Percentiles rank a stretch among this genome's conserved stretches.
Evolutionary conservation across 1,140 invertebrate genomes (phyloP).

Genomic region (Drosophila insularis): DNA sequence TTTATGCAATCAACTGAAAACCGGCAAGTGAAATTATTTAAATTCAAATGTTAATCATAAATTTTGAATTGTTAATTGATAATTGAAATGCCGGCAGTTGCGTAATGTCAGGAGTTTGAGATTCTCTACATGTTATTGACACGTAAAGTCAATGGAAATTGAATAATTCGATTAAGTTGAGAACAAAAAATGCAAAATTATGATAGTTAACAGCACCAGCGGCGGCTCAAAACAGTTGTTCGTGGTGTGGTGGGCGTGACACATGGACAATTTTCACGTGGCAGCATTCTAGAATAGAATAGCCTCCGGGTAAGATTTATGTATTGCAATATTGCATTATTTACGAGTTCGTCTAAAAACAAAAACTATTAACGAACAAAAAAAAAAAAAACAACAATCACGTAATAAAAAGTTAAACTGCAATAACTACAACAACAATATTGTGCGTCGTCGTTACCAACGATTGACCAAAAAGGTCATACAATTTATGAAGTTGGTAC

Average conservation of each 20-base stretch:
- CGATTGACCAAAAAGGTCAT: conserved; percentile 71
- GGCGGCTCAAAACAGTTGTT: background rate
- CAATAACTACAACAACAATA: conserved; percentile 28
- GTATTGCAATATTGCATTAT: conserved; percentile 56
- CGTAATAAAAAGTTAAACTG: conserved; percentile 28
- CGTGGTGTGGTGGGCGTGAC: conserved; percentile 11
- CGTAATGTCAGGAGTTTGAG: conserved; percentile 39
- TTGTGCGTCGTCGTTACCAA: conserved; percentile 73
- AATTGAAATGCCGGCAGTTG: conserved; percentile 65
- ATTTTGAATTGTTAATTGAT: conserved; percentile 48
- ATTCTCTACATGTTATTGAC: conserved; percentile 56
- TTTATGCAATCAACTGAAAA: conserved; percentile 17
- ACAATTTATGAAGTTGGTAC: conserved; percentile 54
- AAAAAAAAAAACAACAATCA: conserved; percentile 41
- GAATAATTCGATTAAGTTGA: background rate
- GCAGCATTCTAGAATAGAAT: conserved; percentile 64
- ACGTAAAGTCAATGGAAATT: conserved; percentile 21
- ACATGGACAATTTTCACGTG: conserved; percentile 58
- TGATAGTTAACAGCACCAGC: background rate
- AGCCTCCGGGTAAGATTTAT: conserved; percentile 69
- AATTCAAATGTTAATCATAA: conserved; percentile 44
- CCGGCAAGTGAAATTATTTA: conserved; percentile 17
- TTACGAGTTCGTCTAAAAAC: conserved; percentile 41
- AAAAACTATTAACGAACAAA: conserved; percentile 29
- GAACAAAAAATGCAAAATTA: background rate